Evolutionary conservation across 2,888 invertebrate genomes (phyloP).

Genomic region (Cerceris ruficornis): DNA sequence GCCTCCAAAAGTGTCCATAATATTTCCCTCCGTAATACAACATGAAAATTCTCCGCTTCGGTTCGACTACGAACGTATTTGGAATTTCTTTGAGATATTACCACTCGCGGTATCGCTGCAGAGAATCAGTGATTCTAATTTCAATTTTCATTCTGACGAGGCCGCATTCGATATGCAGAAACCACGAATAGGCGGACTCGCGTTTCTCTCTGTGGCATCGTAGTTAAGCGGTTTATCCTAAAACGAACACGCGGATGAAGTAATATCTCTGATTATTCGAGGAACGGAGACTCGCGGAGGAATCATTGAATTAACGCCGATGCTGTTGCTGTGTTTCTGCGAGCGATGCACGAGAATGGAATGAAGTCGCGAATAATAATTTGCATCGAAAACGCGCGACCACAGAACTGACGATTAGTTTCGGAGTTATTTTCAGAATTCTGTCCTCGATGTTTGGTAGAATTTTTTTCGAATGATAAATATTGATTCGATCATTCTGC

Average conservation of each 20-base stretch:
- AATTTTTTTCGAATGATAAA: no score
- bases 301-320: constrained; percentile 10
- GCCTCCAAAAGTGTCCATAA: no score
- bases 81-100: no score
- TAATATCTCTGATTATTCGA: constrained; percentile 1
- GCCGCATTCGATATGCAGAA: not conserved
- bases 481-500: no score
- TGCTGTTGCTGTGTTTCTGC: not conserved
- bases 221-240: constrained; percentile 6
- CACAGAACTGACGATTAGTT: not conserved
- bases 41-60: no score
- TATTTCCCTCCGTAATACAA: no score
- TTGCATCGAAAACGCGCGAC: not conserved
- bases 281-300: not conserved
- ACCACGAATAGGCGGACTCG: not conserved
- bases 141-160: not conserved
- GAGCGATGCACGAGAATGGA: not conserved
- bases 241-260: not conserved
- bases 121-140: not conserved
- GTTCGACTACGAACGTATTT: no score
- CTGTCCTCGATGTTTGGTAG: not conserved
- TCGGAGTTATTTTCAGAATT: not conserved
- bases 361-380: constrained; percentile 1
- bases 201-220: not conserved
- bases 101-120: no score